phyloP scores from a whole-genome alignment of 1,140 invertebrate species.

The Trichonephila clavata region DNA sequence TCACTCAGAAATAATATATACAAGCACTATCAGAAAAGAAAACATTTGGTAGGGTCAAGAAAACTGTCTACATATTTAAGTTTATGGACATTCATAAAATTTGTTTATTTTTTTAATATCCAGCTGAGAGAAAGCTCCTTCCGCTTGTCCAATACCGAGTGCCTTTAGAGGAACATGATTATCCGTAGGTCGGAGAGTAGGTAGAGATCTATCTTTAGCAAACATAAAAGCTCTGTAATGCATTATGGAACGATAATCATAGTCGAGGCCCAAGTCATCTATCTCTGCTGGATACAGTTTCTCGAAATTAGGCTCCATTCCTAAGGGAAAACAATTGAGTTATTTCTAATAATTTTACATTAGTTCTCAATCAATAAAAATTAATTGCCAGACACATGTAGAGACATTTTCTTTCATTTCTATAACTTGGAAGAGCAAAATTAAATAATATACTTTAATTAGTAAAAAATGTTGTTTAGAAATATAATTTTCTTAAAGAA shows the following conservation, averaged over 20 bases:
- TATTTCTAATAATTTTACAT: too few species aligned
- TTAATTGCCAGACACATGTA: background rate
- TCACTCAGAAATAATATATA: too few species aligned
- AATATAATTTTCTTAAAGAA: too few species aligned
- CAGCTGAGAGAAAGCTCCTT: slow-evolving; percentile 34
- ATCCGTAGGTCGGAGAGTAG: slow-evolving; percentile 82
- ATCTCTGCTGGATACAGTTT: slow-evolving; percentile 80
- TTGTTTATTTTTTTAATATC: slow-evolving; percentile 72
- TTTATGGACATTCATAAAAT: slow-evolving; percentile 67
- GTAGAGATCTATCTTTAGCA: slow-evolving; percentile 81
- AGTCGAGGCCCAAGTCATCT: slow-evolving; percentile 81
- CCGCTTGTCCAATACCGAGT: slow-evolving; percentile 49
- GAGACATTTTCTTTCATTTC: too few species aligned
- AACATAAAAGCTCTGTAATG: slow-evolving; percentile 83
- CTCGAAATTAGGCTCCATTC: slow-evolving; percentile 82
- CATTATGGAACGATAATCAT: slow-evolving; percentile 84
- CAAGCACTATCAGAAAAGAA: too few species aligned
- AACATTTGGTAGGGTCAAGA: too few species aligned
- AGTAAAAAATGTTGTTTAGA: too few species aligned
- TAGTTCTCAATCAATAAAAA: background rate
- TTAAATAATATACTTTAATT: too few species aligned
- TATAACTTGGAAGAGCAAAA: too few species aligned
- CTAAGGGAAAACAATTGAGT: slow-evolving; percentile 73
- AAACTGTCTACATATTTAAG: too few species aligned
- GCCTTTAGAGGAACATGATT: background rate